Evolutionary conservation across 2,113 vertebrate genomes (phyloP).

Genomic region (Aplodontia rufa): DNA sequence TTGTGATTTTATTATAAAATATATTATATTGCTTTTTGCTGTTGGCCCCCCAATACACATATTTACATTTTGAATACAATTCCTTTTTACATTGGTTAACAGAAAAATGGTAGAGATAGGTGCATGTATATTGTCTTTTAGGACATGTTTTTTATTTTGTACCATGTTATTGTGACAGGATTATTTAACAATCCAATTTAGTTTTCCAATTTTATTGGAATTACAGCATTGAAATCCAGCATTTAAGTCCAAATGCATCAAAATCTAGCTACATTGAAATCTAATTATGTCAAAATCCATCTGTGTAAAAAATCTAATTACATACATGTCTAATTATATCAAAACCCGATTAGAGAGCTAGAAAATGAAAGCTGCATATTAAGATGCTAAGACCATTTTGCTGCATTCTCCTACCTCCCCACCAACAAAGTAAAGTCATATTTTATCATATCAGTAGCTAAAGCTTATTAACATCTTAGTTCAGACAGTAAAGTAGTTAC

Average conservation of each 20-base stretch:
- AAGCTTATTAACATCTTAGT: not conserved
- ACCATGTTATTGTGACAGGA: not conserved
- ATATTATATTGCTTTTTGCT: not conserved
- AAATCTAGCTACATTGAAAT: not conserved
- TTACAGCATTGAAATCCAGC: not conserved
- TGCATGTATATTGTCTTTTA: not conserved
- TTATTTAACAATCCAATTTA: not conserved
- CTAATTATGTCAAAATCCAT: not conserved
- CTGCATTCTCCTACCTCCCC: not conserved
- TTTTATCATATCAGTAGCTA: not conserved
- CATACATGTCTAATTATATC: not conserved
- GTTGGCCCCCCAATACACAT: not conserved
- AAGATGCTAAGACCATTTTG: not conserved
- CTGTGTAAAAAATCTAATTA: not conserved
- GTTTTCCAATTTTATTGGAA: not conserved
- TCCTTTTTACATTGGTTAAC: not conserved
- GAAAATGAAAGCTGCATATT: not conserved
- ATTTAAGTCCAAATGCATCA: not conserved
- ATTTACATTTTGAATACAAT: not conserved
- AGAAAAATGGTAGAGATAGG: not conserved
- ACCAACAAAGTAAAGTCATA: not conserved
- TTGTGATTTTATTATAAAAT: conserved; percentile 3
- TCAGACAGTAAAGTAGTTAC: not conserved
- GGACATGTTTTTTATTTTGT: too few species aligned
- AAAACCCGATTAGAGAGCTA: not conserved